These are phyloP conservation scores for Drosophila kuntzei DNA, from an alignment of 2,888 invertebrate genomes.

Conservation along the genomic window DNA sequence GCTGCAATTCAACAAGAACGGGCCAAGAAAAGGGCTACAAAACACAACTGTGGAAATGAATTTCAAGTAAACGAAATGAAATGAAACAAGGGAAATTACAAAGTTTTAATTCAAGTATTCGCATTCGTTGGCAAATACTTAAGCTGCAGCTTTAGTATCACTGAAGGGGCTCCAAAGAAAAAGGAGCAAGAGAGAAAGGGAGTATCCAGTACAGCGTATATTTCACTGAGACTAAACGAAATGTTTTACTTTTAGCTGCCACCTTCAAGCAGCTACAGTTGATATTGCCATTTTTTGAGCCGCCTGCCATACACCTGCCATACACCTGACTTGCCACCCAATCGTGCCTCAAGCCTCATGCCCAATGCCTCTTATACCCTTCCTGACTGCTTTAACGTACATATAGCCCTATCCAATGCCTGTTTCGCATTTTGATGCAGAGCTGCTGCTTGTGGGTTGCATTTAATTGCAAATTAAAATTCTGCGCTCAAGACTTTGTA, in stretches of 20 bases:
- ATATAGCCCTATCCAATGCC: not conserved
- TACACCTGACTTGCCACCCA: conserved; percentile 43
- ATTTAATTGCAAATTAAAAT: conserved; percentile 84
- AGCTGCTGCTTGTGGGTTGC: conserved; percentile 78
- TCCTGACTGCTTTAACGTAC: not conserved
- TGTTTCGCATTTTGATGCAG: conserved; percentile 74
- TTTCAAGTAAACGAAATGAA: conserved; percentile 80
- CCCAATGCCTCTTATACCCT: not conserved
- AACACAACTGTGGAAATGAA: conserved; percentile 72
- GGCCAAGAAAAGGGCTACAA: conserved; percentile 50
- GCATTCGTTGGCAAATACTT: conserved; percentile 77
- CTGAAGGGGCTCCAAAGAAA: not conserved
- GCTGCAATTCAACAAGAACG: conserved; percentile 6
- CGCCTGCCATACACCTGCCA: conserved; percentile 28
- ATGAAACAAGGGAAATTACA: conserved; percentile 82
- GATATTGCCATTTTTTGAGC: conserved; percentile 22
- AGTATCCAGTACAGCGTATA: conserved; percentile 8
- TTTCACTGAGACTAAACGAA: conserved; percentile 59
- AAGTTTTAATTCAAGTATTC: conserved; percentile 81
- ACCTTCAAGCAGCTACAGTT: conserved; percentile 28
- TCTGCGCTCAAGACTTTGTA: conserved; percentile 81
- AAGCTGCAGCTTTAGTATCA: conserved; percentile 65
- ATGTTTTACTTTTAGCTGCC: conserved; percentile 58
- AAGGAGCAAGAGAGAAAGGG: not conserved
- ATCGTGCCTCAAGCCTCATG: not conserved